Evolutionary conservation across 1,140 invertebrate genomes (phyloP), one percentile per base, ranked within the genome.

Genomic region (Calliopsis andreniformis): DNA sequence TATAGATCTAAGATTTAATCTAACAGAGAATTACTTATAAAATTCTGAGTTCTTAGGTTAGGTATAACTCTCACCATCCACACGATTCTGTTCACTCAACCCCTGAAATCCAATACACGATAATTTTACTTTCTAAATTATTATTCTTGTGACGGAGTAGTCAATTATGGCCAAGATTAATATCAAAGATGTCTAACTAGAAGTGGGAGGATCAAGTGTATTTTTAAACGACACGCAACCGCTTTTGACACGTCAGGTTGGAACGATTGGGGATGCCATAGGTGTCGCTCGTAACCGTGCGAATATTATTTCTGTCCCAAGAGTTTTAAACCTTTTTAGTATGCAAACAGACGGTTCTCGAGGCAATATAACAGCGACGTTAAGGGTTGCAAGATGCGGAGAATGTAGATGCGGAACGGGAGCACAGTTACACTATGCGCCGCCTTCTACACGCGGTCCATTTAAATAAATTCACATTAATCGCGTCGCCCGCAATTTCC

Each of bases 301-400:
- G 79, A 89, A 87, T 87, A 88, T 88, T 89, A 89, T 88, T 87
- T 87, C 85, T 85, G 83, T 86, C 82, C 79, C 80, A 83, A 78
- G 81, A 88, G 86, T 88, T 87, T 88, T 86, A 87, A 89, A 87
- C 82, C 87, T 88, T 88, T 89, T 89, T 88, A 88, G 86, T 87
- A 88, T 88, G 88, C 88, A 89, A 89, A 88, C 87, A 88, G 88
- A 89, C 83, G 84, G 83, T 83, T 87, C 86, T 86, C 82, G 75
- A 59, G 61, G 78, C 79, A 70, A 73, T 78, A 82, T 88, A 89
- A 89, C 87, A 78, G 79, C 71, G 77, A 76, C 79, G 81, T 71
- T 77, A 62, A 59, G 56, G 75, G 75, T 71, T 69, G 67, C 62
- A 62, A 62, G 75, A 63, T 61, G 75, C 47, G 28, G 51, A 72